These are phyloP conservation scores for Vimba vimba DNA, from an alignment of 2,113 vertebrate species.

Conservation along the genomic window DNA sequence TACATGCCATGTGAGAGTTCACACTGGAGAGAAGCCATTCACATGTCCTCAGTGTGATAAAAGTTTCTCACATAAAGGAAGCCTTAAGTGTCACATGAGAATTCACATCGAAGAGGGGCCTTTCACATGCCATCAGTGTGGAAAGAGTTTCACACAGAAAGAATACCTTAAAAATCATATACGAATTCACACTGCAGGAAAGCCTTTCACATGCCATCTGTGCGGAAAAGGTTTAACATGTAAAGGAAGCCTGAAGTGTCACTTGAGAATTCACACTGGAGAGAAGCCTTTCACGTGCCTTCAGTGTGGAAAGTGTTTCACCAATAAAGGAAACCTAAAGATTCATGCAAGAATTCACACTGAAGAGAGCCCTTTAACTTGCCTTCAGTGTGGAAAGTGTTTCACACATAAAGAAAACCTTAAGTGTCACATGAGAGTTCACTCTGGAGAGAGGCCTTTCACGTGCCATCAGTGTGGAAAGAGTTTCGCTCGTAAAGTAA, in stretches of 20 bases:
- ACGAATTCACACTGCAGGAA: background rate
- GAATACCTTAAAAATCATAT: constrained; percentile 12
- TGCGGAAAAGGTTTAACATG: constrained; percentile 18
- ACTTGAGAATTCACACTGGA: constrained; percentile 15
- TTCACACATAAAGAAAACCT: constrained; percentile 21
- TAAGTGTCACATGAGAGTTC: constrained; percentile 17
- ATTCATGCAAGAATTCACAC: constrained; percentile 15
- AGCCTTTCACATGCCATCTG: background rate
- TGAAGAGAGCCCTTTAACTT: background rate
- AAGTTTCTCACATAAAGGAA: constrained; percentile 18
- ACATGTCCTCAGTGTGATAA: constrained; percentile 8
- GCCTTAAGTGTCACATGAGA: constrained; percentile 12
- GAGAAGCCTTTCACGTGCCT: constrained; percentile 1
- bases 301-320: constrained; percentile 17
- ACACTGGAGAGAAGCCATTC: background rate
- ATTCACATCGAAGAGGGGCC: constrained; percentile 16
- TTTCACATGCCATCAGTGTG: background rate
- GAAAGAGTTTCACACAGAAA: constrained; percentile 7
- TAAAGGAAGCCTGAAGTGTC: background rate
- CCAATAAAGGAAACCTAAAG: constrained; percentile 19
- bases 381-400: constrained; percentile 17
- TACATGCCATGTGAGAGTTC: background rate
- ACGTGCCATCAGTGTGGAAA: background rate
- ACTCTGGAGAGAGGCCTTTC: constrained; percentile 10
- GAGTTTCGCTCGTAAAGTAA: background rate